These are phyloP conservation scores for Hippoglossus stenolepis DNA, from an alignment of 2,113 vertebrate species.

Conservation along the genomic window DNA sequence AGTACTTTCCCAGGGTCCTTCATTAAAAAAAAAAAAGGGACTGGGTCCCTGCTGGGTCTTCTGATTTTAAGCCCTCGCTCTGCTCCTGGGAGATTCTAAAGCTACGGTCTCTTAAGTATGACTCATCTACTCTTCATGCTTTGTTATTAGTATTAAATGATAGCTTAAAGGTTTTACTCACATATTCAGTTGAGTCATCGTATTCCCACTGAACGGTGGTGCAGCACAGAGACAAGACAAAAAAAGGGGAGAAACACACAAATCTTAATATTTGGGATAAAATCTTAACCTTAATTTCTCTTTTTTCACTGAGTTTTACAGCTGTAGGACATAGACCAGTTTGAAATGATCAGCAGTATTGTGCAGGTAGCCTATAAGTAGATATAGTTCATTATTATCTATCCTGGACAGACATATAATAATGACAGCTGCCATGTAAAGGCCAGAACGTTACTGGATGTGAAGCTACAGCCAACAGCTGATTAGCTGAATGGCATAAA, in stretches of 20 bases:
- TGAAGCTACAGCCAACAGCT: not conserved
- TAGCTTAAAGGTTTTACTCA: slow-evolving; percentile 85
- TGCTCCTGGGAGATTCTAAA: slow-evolving; percentile 18
- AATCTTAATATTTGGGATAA: slow-evolving; percentile 43
- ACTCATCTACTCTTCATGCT: slow-evolving; percentile 23
- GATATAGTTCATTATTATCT: not conserved
- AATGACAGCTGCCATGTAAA: not conserved
- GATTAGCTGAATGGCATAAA: no score
- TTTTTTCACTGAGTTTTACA: not conserved
- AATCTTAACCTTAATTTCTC: not conserved
- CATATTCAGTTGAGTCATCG: slow-evolving; percentile 94
- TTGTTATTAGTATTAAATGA: slow-evolving; percentile 33
- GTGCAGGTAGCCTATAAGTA: not conserved
- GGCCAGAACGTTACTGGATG: no score
- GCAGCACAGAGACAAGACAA: slow-evolving; percentile 32
- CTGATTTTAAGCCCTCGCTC: slow-evolving; percentile 2
- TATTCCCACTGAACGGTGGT: slow-evolving; percentile 88
- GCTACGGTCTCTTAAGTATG: slow-evolving; percentile 33
- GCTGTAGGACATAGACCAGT: not conserved
- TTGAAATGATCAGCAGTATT: no score
- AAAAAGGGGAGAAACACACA: slow-evolving; percentile 72
- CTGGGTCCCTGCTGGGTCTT: not conserved
- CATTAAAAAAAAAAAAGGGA: slow-evolving; percentile 15
- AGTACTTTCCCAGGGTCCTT: not conserved
- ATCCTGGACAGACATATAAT: not conserved